These are phyloP conservation scores for Cataglyphis rosenhaueri DNA, from an alignment of 2,888 invertebrate species.

Conservation along the genomic window DNA sequence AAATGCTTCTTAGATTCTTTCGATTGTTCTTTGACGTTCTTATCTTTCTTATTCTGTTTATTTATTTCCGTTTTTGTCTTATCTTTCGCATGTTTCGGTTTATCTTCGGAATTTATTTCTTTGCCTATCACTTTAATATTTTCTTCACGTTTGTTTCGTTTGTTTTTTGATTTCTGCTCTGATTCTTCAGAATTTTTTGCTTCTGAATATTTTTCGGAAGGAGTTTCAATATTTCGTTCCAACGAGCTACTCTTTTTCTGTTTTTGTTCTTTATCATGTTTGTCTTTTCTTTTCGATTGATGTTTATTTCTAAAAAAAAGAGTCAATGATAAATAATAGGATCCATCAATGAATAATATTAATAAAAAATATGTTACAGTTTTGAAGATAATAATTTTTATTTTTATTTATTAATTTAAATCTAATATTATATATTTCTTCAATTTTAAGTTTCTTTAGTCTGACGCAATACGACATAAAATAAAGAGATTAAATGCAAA, in stretches of 20 bases:
- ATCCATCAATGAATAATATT: not conserved
- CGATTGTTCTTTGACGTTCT: not conserved
- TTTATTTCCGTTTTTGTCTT: conserved; percentile 52
- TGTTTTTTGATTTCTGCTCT: conserved; percentile 60
- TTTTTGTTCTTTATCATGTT: conserved; percentile 54
- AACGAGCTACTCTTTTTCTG: conserved; percentile 50
- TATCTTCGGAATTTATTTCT: not conserved
- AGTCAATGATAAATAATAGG: not conserved
- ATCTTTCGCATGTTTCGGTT: conserved; percentile 38
- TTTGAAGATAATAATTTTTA: not conserved
- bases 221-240: conserved; percentile 24
- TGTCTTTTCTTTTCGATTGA: conserved; percentile 45
- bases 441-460: not conserved
- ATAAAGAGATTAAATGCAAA: not conserved
- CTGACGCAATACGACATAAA: not conserved
- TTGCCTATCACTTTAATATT: conserved; percentile 33
- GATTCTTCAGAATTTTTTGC: conserved; percentile 16
- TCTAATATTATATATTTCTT: not conserved
- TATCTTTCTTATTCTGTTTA: conserved; percentile 1
- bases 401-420: not conserved
- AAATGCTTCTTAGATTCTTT: conserved; percentile 37
- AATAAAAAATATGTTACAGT: not conserved
- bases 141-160: conserved; percentile 54
- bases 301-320: conserved; percentile 33
- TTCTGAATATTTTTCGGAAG: conserved; percentile 25